Base-by-base conservation (phyloP, 2,113 vertebrate species). In the Petrocephalus zakoni region DNA sequence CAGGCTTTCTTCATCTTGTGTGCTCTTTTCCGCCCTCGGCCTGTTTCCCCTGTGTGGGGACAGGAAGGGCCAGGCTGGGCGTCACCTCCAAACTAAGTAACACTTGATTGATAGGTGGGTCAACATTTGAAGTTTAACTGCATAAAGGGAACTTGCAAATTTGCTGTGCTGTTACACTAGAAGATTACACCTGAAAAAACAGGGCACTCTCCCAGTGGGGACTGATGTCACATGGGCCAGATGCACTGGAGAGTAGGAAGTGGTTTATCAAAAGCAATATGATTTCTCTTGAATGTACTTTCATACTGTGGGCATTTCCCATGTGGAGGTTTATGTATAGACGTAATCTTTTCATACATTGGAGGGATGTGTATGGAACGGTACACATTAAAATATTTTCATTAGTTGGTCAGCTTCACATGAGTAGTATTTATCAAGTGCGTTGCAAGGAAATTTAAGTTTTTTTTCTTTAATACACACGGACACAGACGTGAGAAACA, bases 81-180 rank as follows among this genome's bases (percentile, higher is more conserved):
- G 84, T 53, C 15, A 55, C 83, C 51, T 22, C 51, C 47, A 29
- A 51, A 34, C 51, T 85, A 11, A 53, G 25, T 85, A 49, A 86
- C n/a, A n/a, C n/a, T 86, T 55, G 81, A 83, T 83, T 83, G 37
- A 49, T 83, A 46, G 81, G 81, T n/a, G 81, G 42, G 46, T 49
- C 46, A 46, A 42, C 34, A 22, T 49, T 25, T 47, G 34, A 21
- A 83, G 37, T n/a, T 83, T 55, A 85, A 19, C n/a, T 17, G 37
- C 37, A 37, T 11, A 64, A 56, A 47, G 34, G 22, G 58, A 68
- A 42, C 17, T 87, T 87, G 21, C 47, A 17, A 83, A 83, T 22
- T 83, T 6, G 19, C 46, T 83, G 81, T 46, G 21, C 81, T 49
- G 81, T 83, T 19, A 19, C 6, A 0, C 34, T 42, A 75, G 17